Evolutionary conservation across 2,113 vertebrate species (phyloP).

Genomic region (Megaleporinus macrocephalus): DNA sequence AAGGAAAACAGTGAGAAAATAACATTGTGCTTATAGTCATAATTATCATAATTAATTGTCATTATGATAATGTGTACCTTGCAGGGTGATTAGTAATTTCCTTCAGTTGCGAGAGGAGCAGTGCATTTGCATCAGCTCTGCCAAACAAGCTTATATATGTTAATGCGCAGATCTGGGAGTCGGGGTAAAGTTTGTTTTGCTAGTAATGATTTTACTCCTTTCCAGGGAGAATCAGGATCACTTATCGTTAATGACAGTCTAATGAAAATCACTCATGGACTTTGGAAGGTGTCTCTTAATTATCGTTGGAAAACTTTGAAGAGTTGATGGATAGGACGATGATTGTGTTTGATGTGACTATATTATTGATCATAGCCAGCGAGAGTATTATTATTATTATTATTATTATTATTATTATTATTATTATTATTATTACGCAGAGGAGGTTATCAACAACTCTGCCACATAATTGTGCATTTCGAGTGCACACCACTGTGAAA

Average conservation of each 20-base stretch:
- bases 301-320: no score
- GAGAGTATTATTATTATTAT: no score
- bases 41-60: constrained; percentile 24
- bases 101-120: background rate
- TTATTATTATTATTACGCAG: no score
- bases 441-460: no score
- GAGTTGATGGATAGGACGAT: no score
- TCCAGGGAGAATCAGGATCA: background rate
- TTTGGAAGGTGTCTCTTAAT: no score
- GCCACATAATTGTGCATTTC: no score
- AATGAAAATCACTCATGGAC: background rate
- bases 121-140: background rate
- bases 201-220: background rate
- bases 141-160: background rate
- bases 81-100: constrained; percentile 16
- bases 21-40: background rate
- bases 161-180: background rate
- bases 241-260: background rate
- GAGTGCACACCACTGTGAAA: no score
- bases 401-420: no score
- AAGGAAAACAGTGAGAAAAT: background rate
- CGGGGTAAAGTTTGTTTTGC: background rate
- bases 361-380: no score
- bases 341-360: no score
- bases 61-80: constrained; percentile 1